phyloP scores from a whole-genome alignment of 2,797 vertebrate species.

The Notolepis coatsorum region DNA sequence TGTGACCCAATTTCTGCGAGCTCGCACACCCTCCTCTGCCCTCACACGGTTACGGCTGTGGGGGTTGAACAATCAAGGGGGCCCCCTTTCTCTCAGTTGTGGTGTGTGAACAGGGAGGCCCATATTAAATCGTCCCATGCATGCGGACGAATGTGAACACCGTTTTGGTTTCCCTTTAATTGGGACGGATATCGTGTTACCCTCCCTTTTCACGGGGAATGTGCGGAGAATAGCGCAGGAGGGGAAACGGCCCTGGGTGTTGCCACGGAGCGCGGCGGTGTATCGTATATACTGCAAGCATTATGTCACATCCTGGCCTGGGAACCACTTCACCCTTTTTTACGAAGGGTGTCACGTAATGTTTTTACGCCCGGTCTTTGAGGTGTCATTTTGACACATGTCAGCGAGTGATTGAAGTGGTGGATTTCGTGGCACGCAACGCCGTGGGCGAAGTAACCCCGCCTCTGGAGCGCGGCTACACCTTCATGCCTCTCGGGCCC shows the following conservation, averaged over 20 bases:
- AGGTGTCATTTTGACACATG: background rate
- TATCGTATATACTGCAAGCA: too few relatives aligned
- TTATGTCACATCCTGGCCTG: slow-evolving; percentile 31
- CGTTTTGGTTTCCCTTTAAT: slow-evolving; percentile 19
- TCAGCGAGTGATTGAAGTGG: background rate
- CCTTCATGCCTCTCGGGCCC: too few relatives aligned
- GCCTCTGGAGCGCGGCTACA: too few relatives aligned
- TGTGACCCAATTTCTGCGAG: slow-evolving; percentile 1
- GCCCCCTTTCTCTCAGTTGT: background rate
- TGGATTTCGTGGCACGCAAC: too few relatives aligned
- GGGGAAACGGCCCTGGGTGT: slow-evolving; percentile 6
- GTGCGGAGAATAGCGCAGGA: background rate
- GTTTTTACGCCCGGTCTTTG: slow-evolving; percentile 3
- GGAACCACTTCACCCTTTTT: slow-evolving; percentile 11
- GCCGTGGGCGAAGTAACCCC: too few relatives aligned
- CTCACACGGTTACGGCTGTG: background rate
- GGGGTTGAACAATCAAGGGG: background rate
- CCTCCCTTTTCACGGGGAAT: slow-evolving; percentile 3
- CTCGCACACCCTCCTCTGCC: slow-evolving; percentile 1
- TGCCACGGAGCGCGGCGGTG: slow-evolving; percentile 4
- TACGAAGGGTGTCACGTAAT: slow-evolving; percentile 10
- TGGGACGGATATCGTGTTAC: slow-evolving; percentile 13
- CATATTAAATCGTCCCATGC: background rate
- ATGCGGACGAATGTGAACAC: background rate
- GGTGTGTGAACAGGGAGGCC: background rate